Base-by-base conservation (phyloP, 2,113 vertebrate genomes). In the Sphyrna mokarran region DNA sequence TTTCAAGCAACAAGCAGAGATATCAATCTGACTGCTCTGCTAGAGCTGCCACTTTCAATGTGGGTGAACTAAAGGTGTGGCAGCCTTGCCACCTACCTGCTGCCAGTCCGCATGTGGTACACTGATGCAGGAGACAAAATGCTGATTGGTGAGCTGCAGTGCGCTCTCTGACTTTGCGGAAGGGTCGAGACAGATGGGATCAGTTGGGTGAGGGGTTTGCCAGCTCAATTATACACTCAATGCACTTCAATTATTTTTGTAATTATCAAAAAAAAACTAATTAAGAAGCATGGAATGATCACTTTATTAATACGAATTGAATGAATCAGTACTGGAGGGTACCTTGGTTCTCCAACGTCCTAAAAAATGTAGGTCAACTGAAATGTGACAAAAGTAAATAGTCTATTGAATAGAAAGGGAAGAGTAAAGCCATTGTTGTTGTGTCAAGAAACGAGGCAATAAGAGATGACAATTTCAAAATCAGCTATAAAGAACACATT, bases 231-330 rank as follows among this genome's bases (percentile, higher is more conserved):
- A 95, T 95, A 95, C 40, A 72, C n/a, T 48, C 40, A 43, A 72
- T 69, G 93, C 66, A 94, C 94, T 72, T 95, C 69, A 95, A 95
- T 72, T 95, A 95, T 37, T 93, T 68, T 66, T 93, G 89, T 93
- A 93, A 93, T 93, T 93, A 93, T 93, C 16, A 9, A 72, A 95
- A 43, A 43, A 95, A 95, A 72, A 95, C 94, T 72, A 95, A 72
- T 95, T 95, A 95, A 95, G 69, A 95, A 95, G 40, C 40, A 95
- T 48, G 23, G 68, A 70, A 95, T 66, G 94, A 95, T 43, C 37
- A 76, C 69, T 95, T 95, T 72, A 95, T 95, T 95, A 95, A 95
- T 18, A 1, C 5, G 43, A 54, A 7, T n/a, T 95, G 68, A 72
- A 95, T 76, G 69, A 95, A 14, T 95, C 93, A 95, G 26, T 72